Evolutionary conservation across 1,140 invertebrate genomes (phyloP).

Genomic region (Rhagoletis pomonella): DNA sequence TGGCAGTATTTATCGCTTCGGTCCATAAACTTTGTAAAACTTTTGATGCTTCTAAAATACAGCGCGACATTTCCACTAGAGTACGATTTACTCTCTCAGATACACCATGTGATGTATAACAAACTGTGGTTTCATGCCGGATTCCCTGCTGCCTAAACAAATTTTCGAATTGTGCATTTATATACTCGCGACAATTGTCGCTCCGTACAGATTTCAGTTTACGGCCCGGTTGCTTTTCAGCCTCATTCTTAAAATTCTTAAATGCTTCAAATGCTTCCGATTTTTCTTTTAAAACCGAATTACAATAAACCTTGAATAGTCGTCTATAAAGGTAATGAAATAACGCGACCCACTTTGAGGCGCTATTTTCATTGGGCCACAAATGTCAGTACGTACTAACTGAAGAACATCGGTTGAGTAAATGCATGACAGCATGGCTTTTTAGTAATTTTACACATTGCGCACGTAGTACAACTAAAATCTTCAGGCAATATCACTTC

Average conservation of each 20-base stretch:
- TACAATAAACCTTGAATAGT: slow-evolving; percentile 44
- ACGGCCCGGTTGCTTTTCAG: too few relatives aligned
- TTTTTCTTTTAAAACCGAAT: slow-evolving; percentile 47
- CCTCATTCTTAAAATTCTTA: not conserved
- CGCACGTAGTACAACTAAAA: slow-evolving; percentile 20
- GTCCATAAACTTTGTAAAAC: slow-evolving; percentile 69
- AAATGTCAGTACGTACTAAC: slow-evolving; percentile 62
- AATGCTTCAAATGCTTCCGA: slow-evolving; percentile 53
- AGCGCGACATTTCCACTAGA: too few relatives aligned
- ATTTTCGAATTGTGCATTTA: too few relatives aligned
- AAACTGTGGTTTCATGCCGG: too few relatives aligned
- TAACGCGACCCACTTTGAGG: slow-evolving; percentile 63
- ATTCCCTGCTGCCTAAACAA: too few relatives aligned
- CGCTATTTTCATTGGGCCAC: slow-evolving; percentile 65
- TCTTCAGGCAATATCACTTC: not conserved
- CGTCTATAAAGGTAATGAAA: slow-evolving; percentile 68
- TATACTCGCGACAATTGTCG: too few relatives aligned
- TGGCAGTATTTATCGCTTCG: slow-evolving; percentile 72
- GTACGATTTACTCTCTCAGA: too few relatives aligned
- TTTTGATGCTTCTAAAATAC: too few relatives aligned
- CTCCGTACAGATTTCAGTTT: too few relatives aligned
- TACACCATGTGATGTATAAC: too few relatives aligned
- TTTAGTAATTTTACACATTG: too few relatives aligned
- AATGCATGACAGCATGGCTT: not conserved
- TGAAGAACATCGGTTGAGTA: not conserved